These are phyloP conservation scores for Drosophila pseudoobscura DNA, from an alignment of 1,140 invertebrate genomes.

Conservation along the genomic window DNA sequence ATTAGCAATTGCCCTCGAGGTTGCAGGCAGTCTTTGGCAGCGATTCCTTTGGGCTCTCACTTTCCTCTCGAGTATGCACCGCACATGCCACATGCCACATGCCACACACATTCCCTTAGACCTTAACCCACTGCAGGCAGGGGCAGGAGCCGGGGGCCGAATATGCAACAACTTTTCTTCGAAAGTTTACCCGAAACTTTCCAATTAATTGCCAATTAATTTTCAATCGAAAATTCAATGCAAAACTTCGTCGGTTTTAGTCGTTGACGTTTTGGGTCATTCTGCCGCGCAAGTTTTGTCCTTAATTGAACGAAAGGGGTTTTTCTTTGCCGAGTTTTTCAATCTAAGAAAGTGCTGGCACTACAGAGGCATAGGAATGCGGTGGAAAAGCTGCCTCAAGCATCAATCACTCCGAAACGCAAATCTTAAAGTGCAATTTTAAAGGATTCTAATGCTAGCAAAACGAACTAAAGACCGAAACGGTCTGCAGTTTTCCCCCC, in stretches of 20 bases:
- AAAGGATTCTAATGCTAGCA: too few relatives aligned
- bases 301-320: too few relatives aligned
- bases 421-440: too few relatives aligned
- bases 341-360: too few relatives aligned
- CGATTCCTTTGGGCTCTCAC: constrained; percentile 9
- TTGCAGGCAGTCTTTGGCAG: constrained; percentile 11
- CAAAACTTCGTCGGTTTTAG: constrained; percentile 24
- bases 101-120: constrained; percentile 29
- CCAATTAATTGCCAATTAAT: constrained; percentile 78
- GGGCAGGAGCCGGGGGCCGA: not conserved
- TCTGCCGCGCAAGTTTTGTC: constrained; percentile 3
- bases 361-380: too few relatives aligned
- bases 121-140: too few relatives aligned
- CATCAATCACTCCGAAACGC: too few relatives aligned
- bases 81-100: constrained; percentile 24
- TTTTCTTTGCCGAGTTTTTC: too few relatives aligned
- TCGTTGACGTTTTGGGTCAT: constrained; percentile 22
- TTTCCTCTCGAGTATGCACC: not conserved
- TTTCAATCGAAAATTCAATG: constrained; percentile 23
- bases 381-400: too few relatives aligned
- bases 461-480: too few relatives aligned
- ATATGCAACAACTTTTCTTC: constrained; percentile 48
- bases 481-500: too few relatives aligned
- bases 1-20: constrained; percentile 56
- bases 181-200: constrained; percentile 45